Base-by-base conservation (phyloP, 2,113 vertebrate genomes). In the Melospiza georgiana region DNA sequence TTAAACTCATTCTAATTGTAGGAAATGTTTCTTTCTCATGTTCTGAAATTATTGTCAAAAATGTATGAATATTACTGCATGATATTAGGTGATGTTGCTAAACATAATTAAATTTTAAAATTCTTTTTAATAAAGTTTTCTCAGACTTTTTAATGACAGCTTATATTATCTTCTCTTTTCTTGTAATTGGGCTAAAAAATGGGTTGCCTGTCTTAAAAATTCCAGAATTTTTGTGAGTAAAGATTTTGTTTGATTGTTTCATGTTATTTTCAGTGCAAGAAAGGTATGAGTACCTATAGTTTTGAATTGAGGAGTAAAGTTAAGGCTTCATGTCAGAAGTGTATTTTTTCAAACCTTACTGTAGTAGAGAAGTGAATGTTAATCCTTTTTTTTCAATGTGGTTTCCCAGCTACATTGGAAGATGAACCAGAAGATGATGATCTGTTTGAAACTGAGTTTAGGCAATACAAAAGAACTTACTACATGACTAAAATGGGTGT, bases 401-500 rank as follows among this genome's bases (percentile, higher is more conserved):
- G 39, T 84, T 87, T 95, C 95, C 79, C 76, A 98, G 98, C 96
- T 58, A 79, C 93, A 8, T 82, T 96, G 71, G 99, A 99, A 68
- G 98, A 99, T 35, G 99, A 99, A 28, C 98, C 98, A 46, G 99
- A 99, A 95, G 99, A 99, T 65, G 99, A 99, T 30, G 99, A 99
- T 84, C 95, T 99, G n/a, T 99, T 99, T 98, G 99, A 99, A 97
- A 98, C 99, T 0, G 99, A 99, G 95, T 99, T 99, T 96, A 98
- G 99, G 88, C 99, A 99, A 92, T 99, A 99, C 97, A 99, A 99
- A 90, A 98, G 99, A 96, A 99, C 98, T 11, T 99, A 99, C 89
- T 99, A 99, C 89, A 99, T 99, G 99, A 99, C 98, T 76, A 99
- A 99, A 98, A 99, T 99, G 98, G 99, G 98, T 1, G 98, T 99